Evolutionary conservation across 53 echinoderm and acorn worm species (phyloP), one percentile per base, ranked within the genome.

Genomic region (Astropecten irregularis): DNA sequence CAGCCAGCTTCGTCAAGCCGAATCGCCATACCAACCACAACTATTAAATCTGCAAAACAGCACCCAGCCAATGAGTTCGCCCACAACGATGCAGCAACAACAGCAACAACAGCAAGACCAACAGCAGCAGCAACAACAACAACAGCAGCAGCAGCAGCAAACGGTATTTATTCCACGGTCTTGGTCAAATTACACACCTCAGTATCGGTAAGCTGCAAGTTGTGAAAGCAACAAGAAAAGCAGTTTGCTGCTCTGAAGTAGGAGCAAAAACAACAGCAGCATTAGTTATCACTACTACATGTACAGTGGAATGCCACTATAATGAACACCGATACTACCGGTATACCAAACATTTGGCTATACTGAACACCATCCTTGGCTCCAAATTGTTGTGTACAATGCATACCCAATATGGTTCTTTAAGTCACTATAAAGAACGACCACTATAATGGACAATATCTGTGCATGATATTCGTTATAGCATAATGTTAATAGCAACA

Each of bases 11-110:
- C 77, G 85, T 11, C 89, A 86, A 47, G 60, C 83, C 2, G 82
- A 68, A 14, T 81, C 85, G 9, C 90, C 55, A 46, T 89, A 69
- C 42, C 88, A 71, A 33, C 86, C 94, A 1, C 95, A 95, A 81
- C 87, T 92, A 14, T 57, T 92, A 26, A 92, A 84, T 40, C 87
- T 93, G 29, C 93, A 93, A 63, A 89, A 88, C 81, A 91, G 81
- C 18, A 35, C 86, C 6, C 89, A 91, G 82, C 76, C 90, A 4
- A 94, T 91, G 82, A 93, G 91, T 30, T 81, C 91, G 9, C 60
- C 82, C 0, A 85, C 87, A 19, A 59, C 69, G 49, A 58, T 65
- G 31, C 69, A 66, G 48, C 37, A 61, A 2, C 68, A 44, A 40
- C 71, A 81, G 47, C 49, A 38, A 28, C 79, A 68, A 40, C 85